phyloP scores from a whole-genome alignment of 2,113 vertebrate genomes.

The Oostethus manadensis region DNA sequence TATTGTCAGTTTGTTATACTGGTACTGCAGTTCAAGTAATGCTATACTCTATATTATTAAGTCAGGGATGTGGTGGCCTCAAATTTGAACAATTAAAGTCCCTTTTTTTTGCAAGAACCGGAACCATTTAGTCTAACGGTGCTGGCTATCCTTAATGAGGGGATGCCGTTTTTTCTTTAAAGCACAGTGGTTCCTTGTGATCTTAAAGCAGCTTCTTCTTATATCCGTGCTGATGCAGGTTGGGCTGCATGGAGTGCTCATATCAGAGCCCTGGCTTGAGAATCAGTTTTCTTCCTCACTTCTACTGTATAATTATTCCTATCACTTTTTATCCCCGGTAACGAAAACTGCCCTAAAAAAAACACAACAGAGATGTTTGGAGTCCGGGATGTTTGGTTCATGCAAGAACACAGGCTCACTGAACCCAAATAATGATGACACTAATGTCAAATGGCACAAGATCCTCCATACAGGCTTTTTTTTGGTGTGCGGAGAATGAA shows the following conservation, averaged over 20 bases:
- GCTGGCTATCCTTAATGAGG: background rate
- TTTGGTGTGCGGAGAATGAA: constrained; percentile 31
- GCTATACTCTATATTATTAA: background rate
- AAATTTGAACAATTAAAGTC: constrained; percentile 9
- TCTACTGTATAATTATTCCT: constrained; percentile 63
- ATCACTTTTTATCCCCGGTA: constrained; percentile 59
- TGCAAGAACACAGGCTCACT: constrained; percentile 32
- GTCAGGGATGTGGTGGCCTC: constrained; percentile 4
- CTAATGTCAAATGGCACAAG: constrained; percentile 41
- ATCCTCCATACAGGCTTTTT: constrained; percentile 48
- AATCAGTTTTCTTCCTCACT: constrained; percentile 59
- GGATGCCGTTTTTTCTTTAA: constrained; percentile 3
- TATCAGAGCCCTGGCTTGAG: constrained; percentile 46
- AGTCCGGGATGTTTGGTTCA: constrained; percentile 42
- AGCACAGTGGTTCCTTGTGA: constrained; percentile 7
- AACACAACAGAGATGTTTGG: constrained; percentile 44
- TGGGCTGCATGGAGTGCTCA: constrained; percentile 38
- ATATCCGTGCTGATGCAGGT: constrained; percentile 45
- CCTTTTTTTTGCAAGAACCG: background rate
- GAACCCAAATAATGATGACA: constrained; percentile 36
- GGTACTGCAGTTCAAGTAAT: background rate
- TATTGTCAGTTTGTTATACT: background rate
- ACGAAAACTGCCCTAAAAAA: constrained; percentile 58
- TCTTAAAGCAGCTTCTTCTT: constrained; percentile 28
- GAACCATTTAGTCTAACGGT: background rate